Evolutionary conservation across 2,797 vertebrate genomes (phyloP), one percentile per base, ranked within the genome.

Genomic region (Lepus oiostolus): DNA sequence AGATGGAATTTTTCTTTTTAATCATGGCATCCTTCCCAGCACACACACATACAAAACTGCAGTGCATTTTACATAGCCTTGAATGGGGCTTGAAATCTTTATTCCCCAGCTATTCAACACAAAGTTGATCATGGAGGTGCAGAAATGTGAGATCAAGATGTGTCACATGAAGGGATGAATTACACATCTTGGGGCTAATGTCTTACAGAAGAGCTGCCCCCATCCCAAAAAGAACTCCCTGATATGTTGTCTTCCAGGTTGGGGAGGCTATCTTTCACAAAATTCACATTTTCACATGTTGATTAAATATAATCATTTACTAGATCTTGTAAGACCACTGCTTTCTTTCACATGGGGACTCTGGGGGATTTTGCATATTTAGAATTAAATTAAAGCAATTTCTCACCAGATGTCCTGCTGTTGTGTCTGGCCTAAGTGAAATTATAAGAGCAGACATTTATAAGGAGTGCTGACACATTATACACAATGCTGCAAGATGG

Each of bases 301-400:
- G 82, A n/a, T 50, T 60, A 68, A 82, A 60, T 68, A 50, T 12
- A 70, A 83, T 68, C 35, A 19, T 50, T 35, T 70, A 70, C 50
- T 21, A 62, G 71, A 68, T 32, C 32, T 76, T 84, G 52, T 7
- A 50, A 26, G 35, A 60, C 71, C 60, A 19, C 7, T 30, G 9
- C 22, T 60, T 88, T 75, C 60, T 75, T 88, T 83, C 50, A 50
- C 24, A 22, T 0, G 2, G 24, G 6, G 17, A 38, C 60, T 19
- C 17, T 26, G 52, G 38, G 50, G 71, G 24, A 83, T 47, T 63
- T 63, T 50, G 50, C 30, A 76, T 30, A 28, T 42, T 26, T 42
- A 81, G 32, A 93, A 88, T 47, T 67, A 82, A 88, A 75, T 74
- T 58, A 67, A 93, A 74, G 58, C 85, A 21, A 74, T 32, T 14